Evolutionary conservation across 2,113 vertebrate species (phyloP).

Genomic region (Xenopus laevis): DNA sequence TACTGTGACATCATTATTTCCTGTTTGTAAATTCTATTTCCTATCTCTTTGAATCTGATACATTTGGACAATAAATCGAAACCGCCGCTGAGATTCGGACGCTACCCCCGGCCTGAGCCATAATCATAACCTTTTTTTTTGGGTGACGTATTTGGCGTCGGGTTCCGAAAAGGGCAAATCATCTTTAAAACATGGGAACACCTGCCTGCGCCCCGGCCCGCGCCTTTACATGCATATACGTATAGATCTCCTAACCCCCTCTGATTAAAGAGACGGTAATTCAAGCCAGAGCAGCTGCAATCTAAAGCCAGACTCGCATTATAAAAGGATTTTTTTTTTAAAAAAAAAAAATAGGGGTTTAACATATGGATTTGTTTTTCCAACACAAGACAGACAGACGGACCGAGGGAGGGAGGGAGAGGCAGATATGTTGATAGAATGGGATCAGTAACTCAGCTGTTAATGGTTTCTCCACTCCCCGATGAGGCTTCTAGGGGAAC

Average conservation of each 20-base stretch:
- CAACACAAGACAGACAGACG: not conserved
- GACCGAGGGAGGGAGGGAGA: not conserved
- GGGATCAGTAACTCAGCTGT: not conserved
- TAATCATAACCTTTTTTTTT: too few relatives aligned
- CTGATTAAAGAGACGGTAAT: slow-evolving; percentile 17
- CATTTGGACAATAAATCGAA: too few relatives aligned
- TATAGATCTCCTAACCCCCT: too few relatives aligned
- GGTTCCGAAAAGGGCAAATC: not conserved
- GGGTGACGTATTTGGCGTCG: too few relatives aligned
- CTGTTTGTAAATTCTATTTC: too few relatives aligned
- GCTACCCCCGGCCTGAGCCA: not conserved
- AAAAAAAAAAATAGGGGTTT: slow-evolving; percentile 3
- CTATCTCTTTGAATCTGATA: too few relatives aligned
- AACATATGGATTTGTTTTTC: slow-evolving; percentile 21
- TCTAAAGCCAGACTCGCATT: not conserved
- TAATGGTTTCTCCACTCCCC: too few relatives aligned
- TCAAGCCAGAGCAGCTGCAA: slow-evolving; percentile 25
- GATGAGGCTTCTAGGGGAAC: too few relatives aligned
- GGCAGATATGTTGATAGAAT: not conserved
- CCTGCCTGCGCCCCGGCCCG: slow-evolving; percentile 11
- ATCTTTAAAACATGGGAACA: slow-evolving; percentile 6
- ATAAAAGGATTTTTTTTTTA: not conserved
- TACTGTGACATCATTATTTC: too few relatives aligned
- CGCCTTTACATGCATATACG: slow-evolving; percentile 4
- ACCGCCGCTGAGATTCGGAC: not conserved